phyloP scores from a whole-genome alignment of 2,888 invertebrate species.

The Ectemnius continuus region DNA sequence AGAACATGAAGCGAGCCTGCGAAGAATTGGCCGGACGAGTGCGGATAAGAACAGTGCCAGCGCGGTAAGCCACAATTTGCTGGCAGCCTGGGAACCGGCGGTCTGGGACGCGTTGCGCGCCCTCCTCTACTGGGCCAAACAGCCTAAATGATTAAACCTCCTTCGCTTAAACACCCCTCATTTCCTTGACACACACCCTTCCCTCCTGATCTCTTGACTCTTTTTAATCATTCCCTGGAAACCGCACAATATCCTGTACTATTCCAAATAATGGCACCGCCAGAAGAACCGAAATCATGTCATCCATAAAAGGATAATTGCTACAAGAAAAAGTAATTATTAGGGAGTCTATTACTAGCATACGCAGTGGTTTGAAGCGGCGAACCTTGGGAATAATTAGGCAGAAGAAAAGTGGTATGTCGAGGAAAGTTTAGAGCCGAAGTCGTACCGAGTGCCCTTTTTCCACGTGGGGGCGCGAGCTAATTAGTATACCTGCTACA shows the following conservation, averaged over 20 bases:
- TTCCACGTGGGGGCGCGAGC: slow-evolving; percentile 4
- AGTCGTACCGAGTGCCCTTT: slow-evolving; percentile 3
- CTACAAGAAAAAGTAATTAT: no score
- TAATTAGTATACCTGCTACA: slow-evolving; percentile 49
- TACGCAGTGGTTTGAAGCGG: no score
- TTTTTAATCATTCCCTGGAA: background rate
- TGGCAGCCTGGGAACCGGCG: slow-evolving; percentile 53
- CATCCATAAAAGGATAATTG: no score
- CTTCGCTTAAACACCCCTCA: slow-evolving; percentile 16
- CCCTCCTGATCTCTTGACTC: background rate
- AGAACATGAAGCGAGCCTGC: slow-evolving; percentile 37
- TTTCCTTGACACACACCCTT: background rate
- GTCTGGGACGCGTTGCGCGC: slow-evolving; percentile 34
- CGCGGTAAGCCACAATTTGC: slow-evolving; percentile 60
- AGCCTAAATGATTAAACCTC: slow-evolving; percentile 51
- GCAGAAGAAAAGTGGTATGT: background rate
- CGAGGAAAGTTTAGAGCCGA: background rate
- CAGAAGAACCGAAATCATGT: no score
- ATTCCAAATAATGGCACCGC: no score
- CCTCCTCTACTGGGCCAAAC: slow-evolving; percentile 35
- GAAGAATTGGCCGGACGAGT: slow-evolving; percentile 56
- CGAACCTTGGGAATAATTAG: no score
- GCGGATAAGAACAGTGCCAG: slow-evolving; percentile 58
- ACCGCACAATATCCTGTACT: background rate
- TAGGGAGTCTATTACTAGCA: no score